Evolutionary conservation across 23 tunicate genomes (phyloP).

Genomic region (Trididemnum nubilum): DNA sequence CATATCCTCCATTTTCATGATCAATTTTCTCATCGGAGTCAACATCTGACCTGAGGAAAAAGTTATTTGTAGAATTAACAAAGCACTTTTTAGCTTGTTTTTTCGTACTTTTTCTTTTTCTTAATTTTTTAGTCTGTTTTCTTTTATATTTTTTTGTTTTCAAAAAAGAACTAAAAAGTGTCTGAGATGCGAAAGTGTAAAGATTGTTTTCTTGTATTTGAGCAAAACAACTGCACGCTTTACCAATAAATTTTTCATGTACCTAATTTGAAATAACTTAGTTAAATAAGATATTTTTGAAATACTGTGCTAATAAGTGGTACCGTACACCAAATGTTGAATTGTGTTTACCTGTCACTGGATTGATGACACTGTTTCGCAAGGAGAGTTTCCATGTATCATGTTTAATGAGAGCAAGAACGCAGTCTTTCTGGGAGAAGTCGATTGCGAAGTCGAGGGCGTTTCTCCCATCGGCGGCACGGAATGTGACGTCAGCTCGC

Average conservation of each 20-base stretch:
- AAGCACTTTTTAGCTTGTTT: not conserved
- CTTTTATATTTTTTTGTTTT: too few species aligned
- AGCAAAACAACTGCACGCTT: too few species aligned
- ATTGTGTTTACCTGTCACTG: slow-evolving; percentile 92
- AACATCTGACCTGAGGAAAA: slow-evolving; percentile 59
- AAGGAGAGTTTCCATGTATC: slow-evolving; percentile 83
- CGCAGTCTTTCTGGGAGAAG: slow-evolving; percentile 87
- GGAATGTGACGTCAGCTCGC: slow-evolving; percentile 96
- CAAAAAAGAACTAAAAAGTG: too few species aligned
- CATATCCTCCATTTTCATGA: slow-evolving; percentile 93
- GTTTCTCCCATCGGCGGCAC: slow-evolving; percentile 90
- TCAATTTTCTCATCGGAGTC: slow-evolving; percentile 88
- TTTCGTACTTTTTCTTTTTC: too few species aligned
- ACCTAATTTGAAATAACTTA: too few species aligned
- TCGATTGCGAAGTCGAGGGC: slow-evolving; percentile 92
- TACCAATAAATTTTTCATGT: too few species aligned
- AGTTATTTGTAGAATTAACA: not conserved
- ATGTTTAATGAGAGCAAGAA: slow-evolving; percentile 76
- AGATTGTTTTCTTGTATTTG: too few species aligned
- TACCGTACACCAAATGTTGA: too few species aligned
- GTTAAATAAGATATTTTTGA: too few species aligned
- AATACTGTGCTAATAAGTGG: too few species aligned
- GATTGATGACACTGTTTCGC: slow-evolving; percentile 83
- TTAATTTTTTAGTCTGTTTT: too few species aligned
- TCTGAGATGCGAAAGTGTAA: too few species aligned